These are phyloP conservation scores for Diprion similis DNA, from an alignment of 1,140 invertebrate genomes.

Conservation along the genomic window DNA sequence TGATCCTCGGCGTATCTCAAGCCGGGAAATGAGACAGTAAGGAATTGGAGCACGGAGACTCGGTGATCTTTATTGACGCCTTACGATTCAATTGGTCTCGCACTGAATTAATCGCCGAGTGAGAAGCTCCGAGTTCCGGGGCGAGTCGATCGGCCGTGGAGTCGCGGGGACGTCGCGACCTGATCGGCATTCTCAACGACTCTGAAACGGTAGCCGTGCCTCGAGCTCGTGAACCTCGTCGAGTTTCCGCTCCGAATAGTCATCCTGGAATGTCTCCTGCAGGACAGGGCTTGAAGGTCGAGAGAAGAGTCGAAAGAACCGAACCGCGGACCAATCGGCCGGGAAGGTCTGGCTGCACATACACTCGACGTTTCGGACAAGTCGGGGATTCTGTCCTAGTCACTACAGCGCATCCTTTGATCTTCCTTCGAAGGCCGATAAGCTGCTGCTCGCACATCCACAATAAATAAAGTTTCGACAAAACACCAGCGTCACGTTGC, in stretches of 20 bases:
- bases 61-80: background rate
- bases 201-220: no score
- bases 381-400: background rate
- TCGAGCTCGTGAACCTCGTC: background rate
- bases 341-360: no score
- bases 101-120: background rate
- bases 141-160: no score
- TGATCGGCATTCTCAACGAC: no score
- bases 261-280: background rate
- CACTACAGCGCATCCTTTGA: background rate
- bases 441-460: background rate
- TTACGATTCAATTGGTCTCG: slow-evolving; percentile 4
- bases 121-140: background rate
- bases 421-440: background rate
- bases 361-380: no score
- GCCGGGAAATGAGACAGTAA: background rate
- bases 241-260: background rate
- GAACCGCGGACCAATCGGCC: no score
- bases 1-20: background rate
- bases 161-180: no score
- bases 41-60: slow-evolving; percentile 3
- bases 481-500: background rate
- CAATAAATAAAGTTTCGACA: background rate
- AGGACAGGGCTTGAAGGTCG: background rate
- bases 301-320: background rate